Evolutionary conservation across 2,888 invertebrate genomes (phyloP), one percentile per base, ranked within the genome.

Genomic region (Xestoiulus laeticollis): DNA sequence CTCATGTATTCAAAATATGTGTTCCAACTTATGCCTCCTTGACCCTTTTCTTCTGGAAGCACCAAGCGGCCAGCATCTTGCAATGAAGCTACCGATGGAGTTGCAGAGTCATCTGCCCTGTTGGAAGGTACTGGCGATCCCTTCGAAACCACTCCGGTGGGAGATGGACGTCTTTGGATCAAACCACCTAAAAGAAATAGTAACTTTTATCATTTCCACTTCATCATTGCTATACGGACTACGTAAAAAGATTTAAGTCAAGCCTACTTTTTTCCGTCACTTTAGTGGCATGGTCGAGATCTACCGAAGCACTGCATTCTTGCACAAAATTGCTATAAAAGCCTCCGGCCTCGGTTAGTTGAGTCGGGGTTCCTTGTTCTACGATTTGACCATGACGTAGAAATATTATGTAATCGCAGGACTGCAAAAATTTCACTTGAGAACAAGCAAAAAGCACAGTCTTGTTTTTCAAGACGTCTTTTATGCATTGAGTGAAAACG

Each of bases 321-420:
- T 38, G 85, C 12, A 85, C 38, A 22, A 85, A 85, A 43, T 32
- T 85, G 26, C n/a, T 19, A 38, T 43, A 85, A 26, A 59, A 48
- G 26, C 87, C 87, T 43, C 53, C 84, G 10, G 32, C 19, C 4
- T 91, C 90, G 91, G 94, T 91, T 43, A 95, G 91, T 85, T 93
- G 91, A 1, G 92, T 91, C 89, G 94, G 94, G 33, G 92, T 92
- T 19, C 94, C 95, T 88, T 92, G 91, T 89, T 94, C 94, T 2
- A 92, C 91, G 32, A 95, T 93, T 88, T 91, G 91, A 0, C 95
- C 94, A 83, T 93, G 93, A 86, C 93, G 93, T 92, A 95, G 92
- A 89, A 94, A 93, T 59, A 94, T 91, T 48, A 95, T 93, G 88
- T 93, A 92, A 91, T 94, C 93, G 91, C 94, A 95, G 87, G 93